Evolutionary conservation across 2,113 vertebrate species (phyloP), one percentile per base, ranked within the genome.

Genomic region (Boleophthalmus pectinirostris): DNA sequence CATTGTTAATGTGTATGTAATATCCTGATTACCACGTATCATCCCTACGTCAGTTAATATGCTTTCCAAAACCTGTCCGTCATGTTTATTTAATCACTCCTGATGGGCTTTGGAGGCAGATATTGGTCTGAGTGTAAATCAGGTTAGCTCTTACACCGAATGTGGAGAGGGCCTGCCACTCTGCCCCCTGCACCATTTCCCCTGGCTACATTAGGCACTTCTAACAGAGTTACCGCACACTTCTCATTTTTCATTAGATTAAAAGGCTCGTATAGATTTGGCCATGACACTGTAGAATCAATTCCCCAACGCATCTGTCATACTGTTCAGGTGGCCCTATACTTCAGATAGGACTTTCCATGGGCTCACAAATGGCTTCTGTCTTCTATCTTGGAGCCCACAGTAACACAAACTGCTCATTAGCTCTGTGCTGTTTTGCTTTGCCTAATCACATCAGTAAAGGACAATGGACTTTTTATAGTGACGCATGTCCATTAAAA

Each of bases 211-310:
- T 89, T 89, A 88, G 56, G 84, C 86, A 88, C 83, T 89, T 87
- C 82, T 92, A 91, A 91, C 87, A 90, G 82, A 91, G 87, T 92
- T 91, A 91, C 68, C 0, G 70, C 72, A 85, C 90, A 82, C 80
- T 87, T 89, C 89, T 91, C 90, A 76, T 91, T 92, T 92, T 90
- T 92, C 86, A 91, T 90, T 90, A 81, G 85, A 89, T 90, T 92
- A 92, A 92, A 93, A 89, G 84, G 77, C 77, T 80, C 80, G 72
- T 85, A 87, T 85, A 87, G 88, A 89, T 87, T 89, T 85, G 86
- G 73, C 84, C 88, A 86, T 80, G 83, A 77, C 83, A 85, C 86
- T 6, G 57, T 68, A 79, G 72, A 75, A 88, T 92, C 80, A 86
- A 71, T 88, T 73, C 84, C 85, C 82, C 69, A 85, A 78, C 57